Evolutionary conservation across 1,140 invertebrate species (phyloP).

Genomic region (Calephelis nemesis): DNA sequence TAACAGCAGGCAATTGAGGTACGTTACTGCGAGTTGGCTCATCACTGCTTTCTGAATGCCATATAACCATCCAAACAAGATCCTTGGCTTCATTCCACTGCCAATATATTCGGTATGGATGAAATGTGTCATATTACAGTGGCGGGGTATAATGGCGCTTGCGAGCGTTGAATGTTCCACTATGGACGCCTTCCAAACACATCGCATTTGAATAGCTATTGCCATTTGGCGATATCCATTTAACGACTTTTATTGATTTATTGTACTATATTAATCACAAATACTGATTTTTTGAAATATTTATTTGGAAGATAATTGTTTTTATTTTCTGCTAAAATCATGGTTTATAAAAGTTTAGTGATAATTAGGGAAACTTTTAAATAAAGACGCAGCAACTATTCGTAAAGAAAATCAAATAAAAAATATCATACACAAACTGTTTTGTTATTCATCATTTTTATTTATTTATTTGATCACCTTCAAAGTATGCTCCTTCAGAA

Average conservation of each 20-base stretch:
- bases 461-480: too few relatives aligned
- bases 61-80: slow-evolving; percentile 10
- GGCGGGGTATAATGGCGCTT: slow-evolving; percentile 39
- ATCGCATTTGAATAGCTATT: slow-evolving; percentile 57
- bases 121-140: slow-evolving; percentile 14
- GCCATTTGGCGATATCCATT: slow-evolving; percentile 43
- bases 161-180: slow-evolving; percentile 36
- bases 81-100: slow-evolving; percentile 1
- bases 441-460: too few relatives aligned
- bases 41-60: slow-evolving; percentile 40
- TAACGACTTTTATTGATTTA: slow-evolving; percentile 16
- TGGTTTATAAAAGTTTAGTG: too few relatives aligned
- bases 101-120: slow-evolving; percentile 1
- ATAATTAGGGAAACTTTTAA: too few relatives aligned
- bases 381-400: too few relatives aligned
- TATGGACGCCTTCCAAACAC: slow-evolving; percentile 58
- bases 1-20: slow-evolving; percentile 59
- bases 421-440: too few relatives aligned
- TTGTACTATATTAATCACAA: neutral
- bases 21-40: slow-evolving; percentile 56
- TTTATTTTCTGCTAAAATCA: too few relatives aligned
- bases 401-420: too few relatives aligned
- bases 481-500: too few relatives aligned
- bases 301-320: too few relatives aligned
- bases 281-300: too few relatives aligned